Percentiles rank a stretch among this genome's conserved stretches.
Conservation (phyloP, 1,140 invertebrate species). For the Trichogramma pretiosum region DNA sequence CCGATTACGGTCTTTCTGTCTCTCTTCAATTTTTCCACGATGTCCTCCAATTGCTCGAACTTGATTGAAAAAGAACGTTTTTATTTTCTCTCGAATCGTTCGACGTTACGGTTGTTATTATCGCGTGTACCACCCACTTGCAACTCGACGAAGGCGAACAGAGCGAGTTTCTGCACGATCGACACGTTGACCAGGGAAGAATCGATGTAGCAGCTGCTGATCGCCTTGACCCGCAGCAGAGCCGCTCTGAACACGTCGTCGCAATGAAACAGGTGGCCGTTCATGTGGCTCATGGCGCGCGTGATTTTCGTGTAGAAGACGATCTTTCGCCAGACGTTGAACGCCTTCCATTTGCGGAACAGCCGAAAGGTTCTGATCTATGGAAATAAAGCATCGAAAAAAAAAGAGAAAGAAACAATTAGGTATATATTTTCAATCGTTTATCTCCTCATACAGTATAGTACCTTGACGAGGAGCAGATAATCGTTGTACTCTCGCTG, state of each 20-base stretch:
- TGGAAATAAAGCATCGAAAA: conserved; percentile 14
- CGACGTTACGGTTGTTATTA: too few relatives aligned
- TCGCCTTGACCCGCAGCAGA: conserved; percentile 58
- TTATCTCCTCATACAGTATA: conserved; percentile 4
- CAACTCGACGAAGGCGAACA: conserved; percentile 59
- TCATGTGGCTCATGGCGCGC: conserved; percentile 49
- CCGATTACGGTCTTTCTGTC: conserved; percentile 55
- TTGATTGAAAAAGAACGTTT: conserved; percentile 19
- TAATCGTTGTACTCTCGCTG: conserved; percentile 63
- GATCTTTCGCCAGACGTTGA: conserved; percentile 72
- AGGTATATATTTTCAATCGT: conserved; percentile 1
- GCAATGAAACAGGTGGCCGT: conserved; percentile 62
- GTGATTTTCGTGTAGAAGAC: conserved; percentile 60
- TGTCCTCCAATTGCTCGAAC: conserved; percentile 48
- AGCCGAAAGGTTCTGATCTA: conserved; percentile 64
- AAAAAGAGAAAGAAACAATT: too few relatives aligned
- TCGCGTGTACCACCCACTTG: conserved; percentile 44
- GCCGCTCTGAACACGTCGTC: conserved; percentile 62
- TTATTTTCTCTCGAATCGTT: too few relatives aligned
- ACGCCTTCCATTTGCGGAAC: conserved; percentile 73
- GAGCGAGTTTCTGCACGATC: conserved; percentile 49
- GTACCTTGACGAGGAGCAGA: conserved; percentile 54
- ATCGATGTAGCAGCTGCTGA: conserved; percentile 58
- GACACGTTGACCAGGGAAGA: conserved; percentile 52
- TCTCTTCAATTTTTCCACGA: conserved; percentile 47